Evolutionary conservation across 2,888 invertebrate genomes (phyloP), one percentile per base, ranked within the genome.

Genomic region (Hedychridium roseum): DNA sequence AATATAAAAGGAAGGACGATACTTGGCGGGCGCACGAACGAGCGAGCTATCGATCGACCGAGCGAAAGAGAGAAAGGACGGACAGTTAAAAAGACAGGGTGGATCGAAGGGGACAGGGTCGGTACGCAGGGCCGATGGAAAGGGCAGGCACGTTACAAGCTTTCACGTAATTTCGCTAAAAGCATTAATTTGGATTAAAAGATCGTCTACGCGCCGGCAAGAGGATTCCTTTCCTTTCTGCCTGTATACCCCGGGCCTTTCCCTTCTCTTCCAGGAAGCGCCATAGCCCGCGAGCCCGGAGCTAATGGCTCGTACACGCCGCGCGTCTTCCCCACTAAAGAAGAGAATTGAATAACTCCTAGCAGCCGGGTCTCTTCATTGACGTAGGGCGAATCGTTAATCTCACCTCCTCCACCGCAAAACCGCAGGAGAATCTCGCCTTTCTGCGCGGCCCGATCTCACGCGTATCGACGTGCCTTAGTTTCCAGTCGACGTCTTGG

Each of bases 161-260:
- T 68, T 67, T 70, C 66, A 63, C 64, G 66, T 70, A 73, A 73
- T 73, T 73, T 70, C 68, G 69, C 68, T 72, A 71, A 73, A 70
- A 73, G 72, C 73, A 73, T 73, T 73, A 73, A 71, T 73, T 73
- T 70, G 69, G 72, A 73, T 73, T 73, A 72, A 73, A 73, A 70
- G 72, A 72, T 73, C 64, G 69, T 69, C 68, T 54, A 58, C 57
- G 58, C 54, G 55, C 48, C 37, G 53, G 59, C 52, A 60, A 66
- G 60, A 58, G 60, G 55, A 50, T 53, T 57, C 60, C 55, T 48
- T 58, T 49, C 47, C 47, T 44, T 50, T 45, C 53, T 54, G 54
- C 52, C n/a, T n/a, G n/a, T n/a, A n/a, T n/a, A n/a, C 38, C 45
- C 60, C 48, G 40, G 41, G 38, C 40, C 34, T 39, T 14, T 7